These are phyloP conservation scores for Tapera naevia DNA, from an alignment of 2,797 vertebrate genomes.

Conservation along the genomic window DNA sequence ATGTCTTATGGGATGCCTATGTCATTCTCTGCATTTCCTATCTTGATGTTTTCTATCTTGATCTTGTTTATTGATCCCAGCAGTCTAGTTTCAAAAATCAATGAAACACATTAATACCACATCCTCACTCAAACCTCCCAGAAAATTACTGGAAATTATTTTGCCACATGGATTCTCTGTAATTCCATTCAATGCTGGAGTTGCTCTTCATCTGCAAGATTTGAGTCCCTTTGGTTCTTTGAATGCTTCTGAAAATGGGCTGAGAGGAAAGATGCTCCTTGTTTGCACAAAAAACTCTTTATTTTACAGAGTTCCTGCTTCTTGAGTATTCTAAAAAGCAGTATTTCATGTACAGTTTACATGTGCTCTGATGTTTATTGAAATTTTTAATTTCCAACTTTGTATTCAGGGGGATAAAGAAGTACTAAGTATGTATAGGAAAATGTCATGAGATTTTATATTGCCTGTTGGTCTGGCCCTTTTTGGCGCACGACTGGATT, in stretches of 20 bases:
- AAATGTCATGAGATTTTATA: not conserved
- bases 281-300: not conserved
- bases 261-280: not conserved
- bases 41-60: not conserved
- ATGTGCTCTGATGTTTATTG: not conserved
- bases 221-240: not conserved
- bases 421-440: not conserved
- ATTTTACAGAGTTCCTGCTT: not conserved
- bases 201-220: not conserved
- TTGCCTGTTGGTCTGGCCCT: not conserved
- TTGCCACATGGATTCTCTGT: not conserved
- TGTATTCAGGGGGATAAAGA: not conserved
- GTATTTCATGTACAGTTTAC: not conserved
- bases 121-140: not conserved
- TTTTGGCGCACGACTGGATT: not conserved
- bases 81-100: constrained; percentile 4
- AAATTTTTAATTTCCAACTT: not conserved
- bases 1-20: not conserved
- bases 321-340: not conserved
- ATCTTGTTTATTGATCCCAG: not conserved
- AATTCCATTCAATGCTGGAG: not conserved
- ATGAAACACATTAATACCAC: not conserved
- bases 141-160: not conserved
- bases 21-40: not conserved
- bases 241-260: not conserved